Base-by-base conservation (phyloP, 1,140 invertebrate species). In the Plutomurus gul region DNA sequence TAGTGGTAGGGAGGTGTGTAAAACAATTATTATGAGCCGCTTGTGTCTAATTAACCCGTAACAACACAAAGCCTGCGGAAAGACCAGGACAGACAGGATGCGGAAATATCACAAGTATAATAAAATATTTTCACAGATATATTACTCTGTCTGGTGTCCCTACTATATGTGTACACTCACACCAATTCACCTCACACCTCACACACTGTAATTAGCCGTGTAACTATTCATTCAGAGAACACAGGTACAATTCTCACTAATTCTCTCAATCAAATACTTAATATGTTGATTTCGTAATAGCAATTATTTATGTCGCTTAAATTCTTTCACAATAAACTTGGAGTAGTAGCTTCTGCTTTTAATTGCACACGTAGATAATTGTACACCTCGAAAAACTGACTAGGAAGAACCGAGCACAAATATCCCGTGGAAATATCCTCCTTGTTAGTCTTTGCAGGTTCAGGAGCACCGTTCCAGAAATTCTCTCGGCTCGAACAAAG, bases 161-260 rank as follows among this genome's bases (percentile, higher is more conserved):
- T n/a, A n/a, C n/a, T n/a, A n/a, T n/a, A n/a, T n/a, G n/a, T 27
- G 36, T 33, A 36, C 30, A 65, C 56, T 65, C 56, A 65, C 56
- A 65, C 30, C 56, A 30, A 25, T 65, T 33, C 56, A 65, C 56
- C n/a, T n/a, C n/a, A 33, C 13, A 65, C 27, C 27, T n/a, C n/a
- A n/a, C 13, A 33, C 56, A 65, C 56, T 65, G 56, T 33, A 65
- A 65, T 65, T 65, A 65, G n/a, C 27, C 36, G 27, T 30, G 30
- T n/a, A 65, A 65, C 56, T 5, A 65, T 33, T 13, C 30, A 65
- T 33, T 65, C 30, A 33, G 8, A 33, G 56, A 65, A 30, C 16
- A 11, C 27, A 65, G 56, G 27, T 30, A 65, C 56, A 65, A 65
- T 65, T 65, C 56, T 65, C 56, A 65, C 10, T 65, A 65, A 65